Evolutionary conservation across 2,888 invertebrate species (phyloP), one percentile per base, ranked within the genome.

Genomic region (Mactromeris polynyma): DNA sequence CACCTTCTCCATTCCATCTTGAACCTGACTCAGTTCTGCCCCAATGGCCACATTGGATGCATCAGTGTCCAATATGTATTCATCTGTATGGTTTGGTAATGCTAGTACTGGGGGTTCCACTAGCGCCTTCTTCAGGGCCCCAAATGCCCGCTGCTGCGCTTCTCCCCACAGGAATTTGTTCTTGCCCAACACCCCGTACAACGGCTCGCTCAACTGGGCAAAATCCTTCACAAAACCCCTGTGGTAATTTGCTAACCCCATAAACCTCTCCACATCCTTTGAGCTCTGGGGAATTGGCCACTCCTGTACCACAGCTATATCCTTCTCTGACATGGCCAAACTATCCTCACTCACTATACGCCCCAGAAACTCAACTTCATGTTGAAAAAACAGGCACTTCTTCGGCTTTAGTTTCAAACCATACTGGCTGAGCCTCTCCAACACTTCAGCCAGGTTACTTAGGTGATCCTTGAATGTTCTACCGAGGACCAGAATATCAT

Each of bases 401-500:
- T 64, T 64, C 17, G 64, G 64, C 14, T 64, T 64, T 1, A 64
- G 64, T 31, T 64, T 64, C 6, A 64, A 14, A 3, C 64, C 64
- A 64, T 31, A 31, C 26, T 4, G 7, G 87, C 54, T 9, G 54
- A 54, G 17, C 54, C 54, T 54, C 19, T 6, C 3, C 7, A 93
- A 86, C 0, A 89, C 89, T 4, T 58, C 82, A 26, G 33, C 80
- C 33, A 92, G 33, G 82, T 91, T 91, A 7, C 0, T 26, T 80
- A 93, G 33, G 58, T 91, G 90, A n/a, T 89, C 85, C 9, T 86
- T 42, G 51, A 92, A 87, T 21, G 19, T 81, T 31, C 33, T 77
- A 3, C 92, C 89, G n/a, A 89, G 21, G 1, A 93, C 89, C 19
- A 93, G 64, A 1, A 89, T 81, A 78, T 92, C 93, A 81, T 92